These are phyloP conservation scores for Oncorhynchus keta DNA, from an alignment of 2,113 vertebrate species.

Conservation along the genomic window DNA sequence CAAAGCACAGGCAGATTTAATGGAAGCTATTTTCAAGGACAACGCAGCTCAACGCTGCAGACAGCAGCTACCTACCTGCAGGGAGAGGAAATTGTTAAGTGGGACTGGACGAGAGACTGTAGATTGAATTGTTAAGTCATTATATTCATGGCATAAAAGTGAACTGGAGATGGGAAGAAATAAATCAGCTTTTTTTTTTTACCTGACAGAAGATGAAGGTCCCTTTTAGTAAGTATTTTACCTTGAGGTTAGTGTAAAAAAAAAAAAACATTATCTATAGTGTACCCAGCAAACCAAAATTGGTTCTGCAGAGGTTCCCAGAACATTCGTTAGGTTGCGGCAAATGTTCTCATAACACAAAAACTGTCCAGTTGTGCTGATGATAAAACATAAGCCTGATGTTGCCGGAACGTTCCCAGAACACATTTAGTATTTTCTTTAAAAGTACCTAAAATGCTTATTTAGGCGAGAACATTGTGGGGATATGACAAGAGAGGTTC, in stretches of 20 bases:
- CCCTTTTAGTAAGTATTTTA: neutral
- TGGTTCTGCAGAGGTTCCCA: neutral
- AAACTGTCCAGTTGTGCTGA: no score
- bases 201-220: constrained; percentile 11
- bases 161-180: constrained; percentile 36
- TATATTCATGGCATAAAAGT: constrained; percentile 42
- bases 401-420: no score
- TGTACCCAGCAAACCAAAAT: no score
- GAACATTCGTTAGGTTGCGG: no score
- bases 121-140: constrained; percentile 56
- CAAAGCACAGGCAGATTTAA: constrained; percentile 46
- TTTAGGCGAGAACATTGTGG: no score
- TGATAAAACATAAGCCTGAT: no score
- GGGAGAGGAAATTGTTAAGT: constrained; percentile 53
- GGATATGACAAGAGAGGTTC: no score
- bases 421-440: no score
- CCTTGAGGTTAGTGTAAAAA: constrained; percentile 1
- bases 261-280: neutral
- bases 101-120: constrained; percentile 34
- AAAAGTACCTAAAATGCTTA: no score
- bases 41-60: constrained; percentile 42
- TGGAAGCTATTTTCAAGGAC: constrained; percentile 65
- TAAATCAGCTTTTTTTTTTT: constrained; percentile 47
- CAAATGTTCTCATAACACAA: no score
- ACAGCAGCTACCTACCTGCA: constrained; percentile 34